Evolutionary conservation across 2,797 vertebrate species (phyloP).

Genomic region (Kryptopterus vitreolus): DNA sequence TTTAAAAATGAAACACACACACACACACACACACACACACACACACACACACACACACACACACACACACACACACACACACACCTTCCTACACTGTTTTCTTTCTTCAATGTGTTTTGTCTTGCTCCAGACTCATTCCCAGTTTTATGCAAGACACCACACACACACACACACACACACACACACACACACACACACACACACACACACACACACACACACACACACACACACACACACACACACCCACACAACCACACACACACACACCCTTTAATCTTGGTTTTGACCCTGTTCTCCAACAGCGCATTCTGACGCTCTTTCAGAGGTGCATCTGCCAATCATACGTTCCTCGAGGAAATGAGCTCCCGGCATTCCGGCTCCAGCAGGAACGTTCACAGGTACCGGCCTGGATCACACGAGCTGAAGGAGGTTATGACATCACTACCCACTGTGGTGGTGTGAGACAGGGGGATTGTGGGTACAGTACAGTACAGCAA

Average conservation of each 20-base stretch:
- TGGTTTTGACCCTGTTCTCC: too few relatives aligned
- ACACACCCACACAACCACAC: neutral
- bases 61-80: constrained; percentile 4
- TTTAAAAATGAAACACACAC: neutral
- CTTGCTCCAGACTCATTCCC: neutral
- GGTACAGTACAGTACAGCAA: too few relatives aligned
- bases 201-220: neutral
- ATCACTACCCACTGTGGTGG: too few relatives aligned
- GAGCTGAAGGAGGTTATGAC: too few relatives aligned
- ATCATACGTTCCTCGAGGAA: too few relatives aligned
- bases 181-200: neutral
- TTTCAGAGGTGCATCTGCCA: too few relatives aligned
- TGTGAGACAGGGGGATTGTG: too few relatives aligned
- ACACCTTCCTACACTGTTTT: neutral
- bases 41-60: constrained; percentile 3
- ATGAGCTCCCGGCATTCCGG: too few relatives aligned
- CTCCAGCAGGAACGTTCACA: too few relatives aligned
- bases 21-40: neutral
- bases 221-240: neutral
- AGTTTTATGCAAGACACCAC: neutral
- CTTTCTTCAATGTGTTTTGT: neutral
- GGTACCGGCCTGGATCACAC: too few relatives aligned
- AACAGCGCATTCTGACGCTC: too few relatives aligned
- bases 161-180: neutral
- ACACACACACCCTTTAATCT: neutral